A percentile compares a stretch with the other conserved stretches of the same genome.
phyloP scores from a whole-genome alignment of 2,888 invertebrate species.

The Xiphydria camelus region DNA sequence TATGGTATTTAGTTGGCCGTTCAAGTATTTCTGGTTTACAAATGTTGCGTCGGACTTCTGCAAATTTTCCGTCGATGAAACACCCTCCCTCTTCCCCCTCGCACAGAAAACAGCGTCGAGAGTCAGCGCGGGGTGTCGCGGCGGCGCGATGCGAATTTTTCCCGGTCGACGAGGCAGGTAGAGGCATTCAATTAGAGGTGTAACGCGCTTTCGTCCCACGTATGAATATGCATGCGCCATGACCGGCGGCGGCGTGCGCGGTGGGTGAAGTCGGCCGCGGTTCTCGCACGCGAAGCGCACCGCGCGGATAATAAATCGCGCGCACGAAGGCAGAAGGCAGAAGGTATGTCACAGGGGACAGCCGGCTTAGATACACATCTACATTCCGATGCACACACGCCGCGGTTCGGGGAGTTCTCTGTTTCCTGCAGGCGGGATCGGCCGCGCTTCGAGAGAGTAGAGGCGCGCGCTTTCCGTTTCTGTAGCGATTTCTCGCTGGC shows the following conservation, averaged over 20 bases:
- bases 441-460: no score
- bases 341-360: conserved; percentile 19
- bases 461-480: no score
- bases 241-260: conserved; percentile 1
- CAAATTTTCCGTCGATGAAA: no score
- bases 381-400: background rate
- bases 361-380: conserved; percentile 1
- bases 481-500: no score
- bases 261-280: conserved; percentile 10
- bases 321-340: conserved; percentile 13
- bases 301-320: conserved; percentile 27
- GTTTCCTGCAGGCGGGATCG: background rate
- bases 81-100: no score
- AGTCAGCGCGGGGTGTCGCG: no score
- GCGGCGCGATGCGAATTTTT: no score
- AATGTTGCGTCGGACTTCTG: no score
- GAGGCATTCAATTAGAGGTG: conserved; percentile 33
- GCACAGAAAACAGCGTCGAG: no score
- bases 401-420: background rate
- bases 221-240: conserved; percentile 29
- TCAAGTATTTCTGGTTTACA: no score
- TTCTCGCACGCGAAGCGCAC: conserved; percentile 20
- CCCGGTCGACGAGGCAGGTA: no score
- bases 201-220: conserved; percentile 23
- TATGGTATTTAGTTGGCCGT: no score